A percentile compares a stretch with the other conserved stretches of the same genome.
Evolutionary conservation across 2,888 invertebrate genomes (phyloP).

Genomic region (Baccha elongata): DNA sequence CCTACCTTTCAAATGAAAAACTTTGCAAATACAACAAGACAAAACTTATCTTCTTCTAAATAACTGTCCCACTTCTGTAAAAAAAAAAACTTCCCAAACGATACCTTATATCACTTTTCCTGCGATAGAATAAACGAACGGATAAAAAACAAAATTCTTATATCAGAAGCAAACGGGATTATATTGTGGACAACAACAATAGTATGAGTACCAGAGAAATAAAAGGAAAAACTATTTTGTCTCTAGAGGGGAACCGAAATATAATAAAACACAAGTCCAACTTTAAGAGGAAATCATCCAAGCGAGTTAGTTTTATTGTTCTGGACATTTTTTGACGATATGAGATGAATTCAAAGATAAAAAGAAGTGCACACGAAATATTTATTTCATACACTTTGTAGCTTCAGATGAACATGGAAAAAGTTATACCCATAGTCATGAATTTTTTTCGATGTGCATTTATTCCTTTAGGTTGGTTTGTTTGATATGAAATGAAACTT

Average conservation of each 20-base stretch:
- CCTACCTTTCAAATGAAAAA: slow-evolving; percentile 46
- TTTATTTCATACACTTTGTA: slow-evolving; percentile 11
- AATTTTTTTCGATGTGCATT: neutral
- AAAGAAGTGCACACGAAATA: slow-evolving; percentile 22
- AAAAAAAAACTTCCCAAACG: slow-evolving; percentile 8
- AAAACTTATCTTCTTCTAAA: slow-evolving; percentile 59
- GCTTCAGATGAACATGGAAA: slow-evolving; percentile 10
- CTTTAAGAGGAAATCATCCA: slow-evolving; percentile 41
- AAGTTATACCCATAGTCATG: neutral
- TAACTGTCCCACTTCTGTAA: slow-evolving; percentile 55
- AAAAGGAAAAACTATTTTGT: slow-evolving; percentile 47
- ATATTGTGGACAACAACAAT: slow-evolving; percentile 1
- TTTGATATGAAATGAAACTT: neutral
- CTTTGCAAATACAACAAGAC: slow-evolving; percentile 36
- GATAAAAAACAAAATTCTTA: slow-evolving; percentile 22
- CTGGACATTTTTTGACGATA: slow-evolving; percentile 38
- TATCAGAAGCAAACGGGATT: slow-evolving; percentile 15
- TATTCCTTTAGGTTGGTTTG: neutral
- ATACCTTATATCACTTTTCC: slow-evolving; percentile 5
- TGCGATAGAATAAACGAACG: slow-evolving; percentile 22
- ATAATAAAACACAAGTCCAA: slow-evolving; percentile 32
- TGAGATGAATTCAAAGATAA: slow-evolving; percentile 24
- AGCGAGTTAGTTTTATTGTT: slow-evolving; percentile 55
- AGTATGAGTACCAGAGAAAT: slow-evolving; percentile 21
- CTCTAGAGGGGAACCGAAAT: slow-evolving; percentile 32